Percentiles rank a stretch among this genome's conserved stretches.
Evolutionary conservation across 2,888 invertebrate species (phyloP).

Genomic region (Heteromurus nitidus): DNA sequence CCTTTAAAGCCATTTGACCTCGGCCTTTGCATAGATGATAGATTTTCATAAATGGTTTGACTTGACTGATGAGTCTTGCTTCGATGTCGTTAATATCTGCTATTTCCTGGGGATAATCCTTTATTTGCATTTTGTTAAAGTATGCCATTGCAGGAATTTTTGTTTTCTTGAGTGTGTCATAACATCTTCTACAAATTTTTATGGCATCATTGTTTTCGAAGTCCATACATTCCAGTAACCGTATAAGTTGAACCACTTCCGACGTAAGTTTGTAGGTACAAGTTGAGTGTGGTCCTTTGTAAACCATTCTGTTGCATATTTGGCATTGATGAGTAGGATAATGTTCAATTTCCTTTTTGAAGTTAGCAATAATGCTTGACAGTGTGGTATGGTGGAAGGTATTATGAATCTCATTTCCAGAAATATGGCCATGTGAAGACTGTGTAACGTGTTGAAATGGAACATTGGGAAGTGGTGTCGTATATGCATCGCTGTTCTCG

Average conservation of each 20-base stretch:
- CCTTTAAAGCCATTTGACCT: slow-evolving; percentile 34
- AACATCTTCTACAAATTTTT: not conserved
- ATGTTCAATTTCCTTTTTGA: not conserved
- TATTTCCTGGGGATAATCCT: not conserved
- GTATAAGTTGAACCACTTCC: not conserved
- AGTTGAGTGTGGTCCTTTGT: not conserved
- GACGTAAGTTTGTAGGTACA: not conserved
- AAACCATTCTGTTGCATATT: not conserved
- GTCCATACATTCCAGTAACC: not conserved
- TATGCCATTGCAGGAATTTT: slow-evolving; percentile 5
- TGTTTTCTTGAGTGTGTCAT: not conserved
- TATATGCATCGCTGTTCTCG: not conserved
- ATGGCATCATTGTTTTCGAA: not conserved
- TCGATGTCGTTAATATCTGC: slow-evolving; percentile 15
- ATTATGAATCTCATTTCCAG: too few species aligned
- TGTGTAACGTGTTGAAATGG: not conserved
- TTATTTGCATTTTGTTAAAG: slow-evolving; percentile 9
- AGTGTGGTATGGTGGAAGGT: too few species aligned
- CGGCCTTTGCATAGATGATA: slow-evolving; percentile 27
- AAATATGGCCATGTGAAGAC: too few species aligned
- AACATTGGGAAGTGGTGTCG: not conserved
- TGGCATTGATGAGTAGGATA: not conserved
- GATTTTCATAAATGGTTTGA: slow-evolving; percentile 40
- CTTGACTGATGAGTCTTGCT: slow-evolving; percentile 30
- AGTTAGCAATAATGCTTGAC: not conserved